Base-by-base conservation (phyloP, 2,888 invertebrate genomes). In the Caenorhabditis zanzibari region DNA sequence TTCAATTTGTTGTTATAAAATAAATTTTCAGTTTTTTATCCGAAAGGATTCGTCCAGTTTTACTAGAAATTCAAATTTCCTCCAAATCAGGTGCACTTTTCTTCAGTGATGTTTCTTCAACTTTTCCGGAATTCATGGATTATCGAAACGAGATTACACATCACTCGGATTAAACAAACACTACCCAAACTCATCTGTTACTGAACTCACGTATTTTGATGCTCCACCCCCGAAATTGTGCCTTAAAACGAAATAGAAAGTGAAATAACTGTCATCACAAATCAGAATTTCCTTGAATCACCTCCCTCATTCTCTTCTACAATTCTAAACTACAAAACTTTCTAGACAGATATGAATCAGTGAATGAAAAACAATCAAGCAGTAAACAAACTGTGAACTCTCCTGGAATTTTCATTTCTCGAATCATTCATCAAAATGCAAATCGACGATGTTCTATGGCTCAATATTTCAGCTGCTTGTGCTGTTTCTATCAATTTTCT, bases 401-500 rank as follows among this genome's bases (percentile, higher is more conserved):
- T 7, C 5, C 5, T 44, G 16, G 12, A 52, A 22, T 56, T 28
- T 28, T 56, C 56, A 56, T 56, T 56, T 56, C 12, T 14, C 10
- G 28, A 14, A 26, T 41, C 41, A 19, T 49, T 49, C 28, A 10
- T 32, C 9, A 38, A 47, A 22, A 56, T 58, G 58, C 44, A 56
- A 54, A 58, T 75, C 47, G 75, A 75, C 64, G 64, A 64, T 26
- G 54, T 47, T 22, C n/a, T 76, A 14, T 26, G 64, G 26, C 68
- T 76, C 6, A 76, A 76, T 16, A 28, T 68, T 16, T 76, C 47
- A 22, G 75, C 75, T 2, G 7, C 58, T n/a, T 68, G 58, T 59
- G 75, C 75, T 2, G 75, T 76, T 12, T 76, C 75, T 5, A 68
- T 76, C 68, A 76, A 76, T 22, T 58, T 66, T 38, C 14, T 76